Evolutionary conservation across 2,113 vertebrate species (phyloP), one percentile per base, ranked within the genome.

Genomic region (Tychaedon coryphoeus): DNA sequence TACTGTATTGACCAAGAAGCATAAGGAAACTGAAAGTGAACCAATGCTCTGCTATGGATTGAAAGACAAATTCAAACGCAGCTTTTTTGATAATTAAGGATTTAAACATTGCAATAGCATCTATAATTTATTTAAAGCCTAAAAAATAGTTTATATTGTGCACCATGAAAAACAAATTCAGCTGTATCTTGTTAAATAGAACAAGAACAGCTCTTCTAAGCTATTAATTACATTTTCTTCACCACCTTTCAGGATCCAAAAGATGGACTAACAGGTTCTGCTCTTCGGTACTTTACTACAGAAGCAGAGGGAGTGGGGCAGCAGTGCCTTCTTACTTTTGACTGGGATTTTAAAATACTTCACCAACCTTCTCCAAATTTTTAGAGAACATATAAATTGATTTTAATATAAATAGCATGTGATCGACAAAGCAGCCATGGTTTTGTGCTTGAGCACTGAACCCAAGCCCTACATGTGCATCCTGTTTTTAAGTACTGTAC

Each of bases 401-500:
- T 85, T 77, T 95, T 64, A 66, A 79, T 57, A 90, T 53, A 78
- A 84, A 93, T 73, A 95, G 83, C 66, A 76, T 1, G 10, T 31
- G 70, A 19, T 31, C 0, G 19, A 95, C 72, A 92, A 88, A 86
- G 79, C 45, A 88, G 64, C 26, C 42, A 69, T 40, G 56, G 72
- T 25, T 92, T 92, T 92, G 76, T 77, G 65, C 69, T 94, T 67
- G 62, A 88, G 88, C 62, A 42, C 23, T 70, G 71, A 33, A 83
- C 47, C 8, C 64, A 80, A 79, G 69, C 58, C 38, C 45, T 42
- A 73, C 29, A 58, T 1, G 26, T 25, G 43, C n/a, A 94, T 92
- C 91, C 88, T 93, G 88, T 88, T 95, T 95, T 90, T 61, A 86
- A 92, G 58, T 36, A 66, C 72, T 73, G 65, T 83, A 94, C 79